Conservation (phyloP, 2,888 invertebrate genomes). For the Ophraella communa region DNA sequence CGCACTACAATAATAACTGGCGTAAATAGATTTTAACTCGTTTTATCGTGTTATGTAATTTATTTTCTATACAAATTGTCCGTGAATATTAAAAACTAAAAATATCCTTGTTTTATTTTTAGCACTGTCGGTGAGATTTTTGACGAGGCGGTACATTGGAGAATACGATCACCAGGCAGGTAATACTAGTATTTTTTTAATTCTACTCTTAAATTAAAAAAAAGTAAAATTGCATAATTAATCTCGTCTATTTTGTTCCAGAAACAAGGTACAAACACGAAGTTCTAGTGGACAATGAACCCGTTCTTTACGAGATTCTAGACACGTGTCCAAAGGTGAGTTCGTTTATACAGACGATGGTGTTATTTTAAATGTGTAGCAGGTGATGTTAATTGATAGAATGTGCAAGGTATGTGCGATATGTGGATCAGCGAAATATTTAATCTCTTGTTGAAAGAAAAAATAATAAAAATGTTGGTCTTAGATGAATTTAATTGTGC, state of each 20-base stretch:
- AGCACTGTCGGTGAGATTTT: conserved; percentile 76
- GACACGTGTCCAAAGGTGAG: conserved; percentile 87
- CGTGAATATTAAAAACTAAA: conserved; percentile 30
- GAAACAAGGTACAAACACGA: conserved; percentile 92
- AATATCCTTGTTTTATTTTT: conserved; percentile 46
- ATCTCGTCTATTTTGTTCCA: conserved; percentile 63
- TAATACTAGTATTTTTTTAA: conserved; percentile 55
- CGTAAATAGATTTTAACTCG: no score
- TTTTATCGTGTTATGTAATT: no score
- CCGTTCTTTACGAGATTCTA: conserved; percentile 87
- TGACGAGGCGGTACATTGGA: conserved; percentile 92
- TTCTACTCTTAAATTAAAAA: no score
- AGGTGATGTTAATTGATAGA: not conserved
- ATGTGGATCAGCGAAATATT: not conserved
- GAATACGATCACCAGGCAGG: conserved; percentile 95
- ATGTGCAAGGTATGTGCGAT: not conserved
- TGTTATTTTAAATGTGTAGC: not conserved
- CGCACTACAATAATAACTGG: no score
- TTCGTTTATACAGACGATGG: conserved; percentile 4
- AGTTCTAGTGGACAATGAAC: conserved; percentile 85
- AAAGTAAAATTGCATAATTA: no score
- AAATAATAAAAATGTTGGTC: no score
- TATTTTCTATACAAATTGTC: conserved; percentile 15
- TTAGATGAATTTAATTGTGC: no score
- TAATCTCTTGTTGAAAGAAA: no score